These are phyloP conservation scores for Augochlora pura DNA, from an alignment of 1,140 invertebrate species.

Conservation along the genomic window DNA sequence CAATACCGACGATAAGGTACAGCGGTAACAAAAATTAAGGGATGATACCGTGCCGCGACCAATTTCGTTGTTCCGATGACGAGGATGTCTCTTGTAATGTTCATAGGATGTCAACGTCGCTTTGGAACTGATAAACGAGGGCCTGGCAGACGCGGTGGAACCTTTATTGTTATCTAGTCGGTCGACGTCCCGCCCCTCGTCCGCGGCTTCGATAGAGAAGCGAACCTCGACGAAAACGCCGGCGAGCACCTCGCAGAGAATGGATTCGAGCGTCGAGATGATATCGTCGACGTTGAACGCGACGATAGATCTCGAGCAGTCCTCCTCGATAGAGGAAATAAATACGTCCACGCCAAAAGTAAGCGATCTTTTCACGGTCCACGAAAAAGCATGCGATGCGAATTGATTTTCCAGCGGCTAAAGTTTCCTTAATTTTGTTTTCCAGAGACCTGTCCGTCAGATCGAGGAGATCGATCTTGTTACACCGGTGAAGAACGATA, in stretches of 20 bases:
- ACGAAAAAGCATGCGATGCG: too few relatives aligned
- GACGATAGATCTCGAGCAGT: neutral
- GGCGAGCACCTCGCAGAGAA: neutral
- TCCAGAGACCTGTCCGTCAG: neutral
- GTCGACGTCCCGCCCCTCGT: neutral
- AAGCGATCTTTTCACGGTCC: neutral
- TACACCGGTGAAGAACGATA: slow-evolving; percentile 42
- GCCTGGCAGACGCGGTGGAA: slow-evolving; percentile 46
- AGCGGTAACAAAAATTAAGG: too few relatives aligned
- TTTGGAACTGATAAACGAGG: slow-evolving; percentile 60
- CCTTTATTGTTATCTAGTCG: neutral
- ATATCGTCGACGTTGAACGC: neutral
- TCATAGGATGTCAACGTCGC: slow-evolving; percentile 66
- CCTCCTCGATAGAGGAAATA: neutral
- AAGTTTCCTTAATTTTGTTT: neutral
- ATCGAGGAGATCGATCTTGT: slow-evolving; percentile 60
- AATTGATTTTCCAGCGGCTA: neutral
- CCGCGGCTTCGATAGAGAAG: neutral
- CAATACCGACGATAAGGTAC: slow-evolving; percentile 56
- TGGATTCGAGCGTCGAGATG: neutral
- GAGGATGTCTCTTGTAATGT: neutral
- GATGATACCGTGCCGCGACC: neutral
- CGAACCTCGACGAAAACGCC: neutral
- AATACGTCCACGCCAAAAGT: neutral
- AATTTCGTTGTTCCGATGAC: neutral